Evolutionary conservation across 2,113 vertebrate genomes (phyloP).

Genomic region (Mola mola): DNA sequence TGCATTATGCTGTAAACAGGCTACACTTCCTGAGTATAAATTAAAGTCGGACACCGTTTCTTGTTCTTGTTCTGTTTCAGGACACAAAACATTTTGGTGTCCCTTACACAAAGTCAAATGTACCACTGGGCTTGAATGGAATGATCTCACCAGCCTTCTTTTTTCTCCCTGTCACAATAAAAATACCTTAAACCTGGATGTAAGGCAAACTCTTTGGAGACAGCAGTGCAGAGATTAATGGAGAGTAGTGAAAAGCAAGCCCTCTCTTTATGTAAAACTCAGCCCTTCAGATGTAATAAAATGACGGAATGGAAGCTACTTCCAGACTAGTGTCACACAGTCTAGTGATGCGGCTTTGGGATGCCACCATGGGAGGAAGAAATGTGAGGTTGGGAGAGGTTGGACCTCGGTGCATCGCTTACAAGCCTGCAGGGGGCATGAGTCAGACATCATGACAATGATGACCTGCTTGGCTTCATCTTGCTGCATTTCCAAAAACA

Average conservation of each 20-base stretch:
- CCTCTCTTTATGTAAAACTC: slow-evolving; percentile 24
- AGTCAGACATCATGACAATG: slow-evolving; percentile 51
- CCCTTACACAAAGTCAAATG: no score
- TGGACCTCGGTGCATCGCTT: slow-evolving; percentile 45
- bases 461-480: slow-evolving; percentile 47
- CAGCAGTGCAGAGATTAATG: slow-evolving; percentile 25
- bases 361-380: slow-evolving; percentile 27
- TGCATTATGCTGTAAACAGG: no score
- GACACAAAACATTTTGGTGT: no score
- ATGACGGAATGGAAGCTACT: slow-evolving; percentile 18
- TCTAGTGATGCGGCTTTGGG: slow-evolving; percentile 15
- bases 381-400: slow-evolving; percentile 28
- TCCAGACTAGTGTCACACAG: slow-evolving; percentile 20
- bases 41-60: no score
- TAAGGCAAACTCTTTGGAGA: slow-evolving; percentile 7
- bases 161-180: not conserved
- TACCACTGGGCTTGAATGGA: no score
- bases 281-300: slow-evolving; percentile 47
- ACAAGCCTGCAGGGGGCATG: slow-evolving; percentile 58
- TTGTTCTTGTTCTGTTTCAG: no score
- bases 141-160: no score
- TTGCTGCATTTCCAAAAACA: slow-evolving; percentile 20
- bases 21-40: no score
- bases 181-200: slow-evolving; percentile 5
- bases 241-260: slow-evolving; percentile 3